Base-by-base conservation (phyloP, 2,113 vertebrate genomes). In the Indicator indicator region DNA sequence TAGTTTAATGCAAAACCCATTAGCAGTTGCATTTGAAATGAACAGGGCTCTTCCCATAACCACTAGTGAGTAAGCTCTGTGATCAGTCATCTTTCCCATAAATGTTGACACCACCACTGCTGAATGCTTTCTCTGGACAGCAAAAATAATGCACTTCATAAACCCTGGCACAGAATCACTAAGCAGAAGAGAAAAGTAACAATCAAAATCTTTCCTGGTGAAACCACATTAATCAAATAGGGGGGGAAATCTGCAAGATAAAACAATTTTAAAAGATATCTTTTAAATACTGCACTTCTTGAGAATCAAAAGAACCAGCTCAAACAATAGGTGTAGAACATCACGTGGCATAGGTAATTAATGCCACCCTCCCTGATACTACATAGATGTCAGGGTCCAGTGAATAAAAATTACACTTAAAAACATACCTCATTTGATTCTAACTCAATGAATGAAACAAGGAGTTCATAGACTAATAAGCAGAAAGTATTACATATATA, bases 1-100 rank as follows among this genome's bases (percentile, higher is more conserved):
- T 82, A 65, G 38, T 55, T 96, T 90, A 83, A 89, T 6, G 27
- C 70, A 96, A 96, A 95, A 48, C 12, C 33, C 68, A 87, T 92
- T 65, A 96, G 79, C 56, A 92, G 89, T 59, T 88, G 81, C 83
- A 73, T 76, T 86, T 87, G 42, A 96, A 90, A 32, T 28, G 5
- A 96, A 69, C 8, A 20, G 58, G 32, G 11, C 14, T 95, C 79
- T 93, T 96, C 46, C 56, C 86, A 42, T 83, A 97, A 89, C 33
- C 59, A 60, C 42, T 70, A 13, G 23, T 42, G 44, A 5, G 4
- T 64, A 92, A 74, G 48, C 60, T 86, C 86, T 92, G 69, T 64
- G 71, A 96, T 86, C 58, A 92, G 69, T 78, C 50, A 68, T 58
- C 54, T 72, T 86, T 60, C 64, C 46, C 23, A 58, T 75, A 67